Conservation (phyloP, 2,888 invertebrate genomes). For the Erebia epiphron region DNA sequence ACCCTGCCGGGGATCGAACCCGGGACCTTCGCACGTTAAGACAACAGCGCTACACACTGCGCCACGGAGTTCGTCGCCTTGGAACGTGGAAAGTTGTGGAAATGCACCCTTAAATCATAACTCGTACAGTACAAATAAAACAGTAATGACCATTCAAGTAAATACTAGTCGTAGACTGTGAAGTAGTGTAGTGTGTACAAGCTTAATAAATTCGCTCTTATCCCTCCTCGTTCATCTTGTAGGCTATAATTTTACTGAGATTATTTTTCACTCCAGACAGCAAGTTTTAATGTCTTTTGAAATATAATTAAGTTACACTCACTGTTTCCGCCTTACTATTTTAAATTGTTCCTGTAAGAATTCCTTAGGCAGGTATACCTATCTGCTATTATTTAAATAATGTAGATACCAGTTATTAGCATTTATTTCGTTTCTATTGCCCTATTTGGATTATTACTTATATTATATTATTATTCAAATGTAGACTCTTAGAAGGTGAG, state of each 20-base stretch:
- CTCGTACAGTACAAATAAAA: not conserved
- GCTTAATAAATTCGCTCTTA: constrained; percentile 51
- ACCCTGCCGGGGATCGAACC: too few species aligned
- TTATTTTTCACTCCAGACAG: constrained; percentile 78
- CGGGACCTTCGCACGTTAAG: too few species aligned
- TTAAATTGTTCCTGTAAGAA: constrained; percentile 6
- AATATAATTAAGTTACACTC: constrained; percentile 63
- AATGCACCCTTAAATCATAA: too few species aligned
- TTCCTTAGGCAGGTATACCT: too few species aligned
- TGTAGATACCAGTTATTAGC: not conserved
- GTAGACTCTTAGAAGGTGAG: too few species aligned
- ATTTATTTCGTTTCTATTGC: not conserved
- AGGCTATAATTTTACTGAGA: constrained; percentile 75
- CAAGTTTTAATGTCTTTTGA: constrained; percentile 78
- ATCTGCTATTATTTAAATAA: too few species aligned
- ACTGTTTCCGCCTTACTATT: constrained; percentile 40
- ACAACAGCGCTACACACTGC: too few species aligned
- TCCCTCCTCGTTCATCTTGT: constrained; percentile 72
- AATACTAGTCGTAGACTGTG: constrained; percentile 19
- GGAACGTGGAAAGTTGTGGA: too few species aligned
- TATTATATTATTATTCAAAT: too few species aligned
- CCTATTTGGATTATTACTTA: too few species aligned
- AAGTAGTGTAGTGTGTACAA: constrained; percentile 39
- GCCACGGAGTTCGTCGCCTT: too few species aligned
- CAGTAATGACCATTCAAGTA: constrained; percentile 9